Percentiles rank a stretch among this genome's conserved stretches.
phyloP scores from a whole-genome alignment of 2,888 invertebrate species.

The Villa cingulata region DNA sequence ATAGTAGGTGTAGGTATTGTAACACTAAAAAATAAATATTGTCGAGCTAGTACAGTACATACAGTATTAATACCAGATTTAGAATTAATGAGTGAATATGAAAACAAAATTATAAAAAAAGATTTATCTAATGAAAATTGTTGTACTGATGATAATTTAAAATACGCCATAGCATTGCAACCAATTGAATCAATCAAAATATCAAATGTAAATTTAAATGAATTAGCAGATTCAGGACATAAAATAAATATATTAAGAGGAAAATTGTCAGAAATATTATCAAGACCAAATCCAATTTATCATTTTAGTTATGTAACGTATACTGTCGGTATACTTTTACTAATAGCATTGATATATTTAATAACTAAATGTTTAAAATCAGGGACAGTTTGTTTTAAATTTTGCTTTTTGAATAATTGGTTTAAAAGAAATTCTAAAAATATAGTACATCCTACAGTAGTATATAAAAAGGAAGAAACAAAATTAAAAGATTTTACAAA shows the following conservation, averaged over 20 bases:
- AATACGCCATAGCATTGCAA: slow-evolving; percentile 1
- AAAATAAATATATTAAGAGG: not conserved
- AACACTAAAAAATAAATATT: slow-evolving; percentile 1
- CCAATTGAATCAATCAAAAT: not conserved
- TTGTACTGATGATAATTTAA: slow-evolving; percentile 5
- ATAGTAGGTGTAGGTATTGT: not conserved
- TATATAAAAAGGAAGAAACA: too few species aligned
- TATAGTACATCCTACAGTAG: too few species aligned
- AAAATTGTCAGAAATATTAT: not conserved
- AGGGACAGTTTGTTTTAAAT: too few species aligned
- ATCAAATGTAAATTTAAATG: not conserved
- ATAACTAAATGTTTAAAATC: too few species aligned
- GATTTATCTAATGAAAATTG: slow-evolving; percentile 1
- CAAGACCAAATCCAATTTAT: too few species aligned
- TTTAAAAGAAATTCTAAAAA: too few species aligned
- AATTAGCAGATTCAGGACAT: slow-evolving; percentile 1
- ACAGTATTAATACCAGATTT: not conserved
- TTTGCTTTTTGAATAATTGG: too few species aligned
- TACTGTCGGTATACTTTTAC: too few species aligned
- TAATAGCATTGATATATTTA: too few species aligned
- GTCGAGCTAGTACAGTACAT: not conserved
- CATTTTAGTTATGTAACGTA: too few species aligned
- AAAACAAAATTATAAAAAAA: not conserved
- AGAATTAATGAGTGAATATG: slow-evolving; percentile 1
- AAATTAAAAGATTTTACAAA: too few species aligned